Evolutionary conservation across 2,113 vertebrate species (phyloP).

Genomic region (Hippotragus niger): DNA sequence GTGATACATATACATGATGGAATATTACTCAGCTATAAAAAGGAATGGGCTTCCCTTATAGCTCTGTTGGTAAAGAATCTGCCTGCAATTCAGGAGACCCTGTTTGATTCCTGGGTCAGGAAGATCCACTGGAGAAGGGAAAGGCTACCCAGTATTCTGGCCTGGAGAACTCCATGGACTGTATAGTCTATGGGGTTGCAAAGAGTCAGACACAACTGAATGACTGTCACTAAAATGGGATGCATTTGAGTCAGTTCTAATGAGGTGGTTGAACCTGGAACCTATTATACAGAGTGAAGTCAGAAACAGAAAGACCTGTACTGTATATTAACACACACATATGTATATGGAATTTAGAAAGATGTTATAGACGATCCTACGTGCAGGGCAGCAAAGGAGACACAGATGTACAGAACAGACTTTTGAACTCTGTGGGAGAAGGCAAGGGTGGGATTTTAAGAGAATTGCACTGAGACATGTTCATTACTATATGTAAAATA

Average conservation of each 20-base stretch:
- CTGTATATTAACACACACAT: neutral
- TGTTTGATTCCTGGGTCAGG: neutral
- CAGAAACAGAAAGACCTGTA: too few relatives aligned
- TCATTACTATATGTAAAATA: neutral
- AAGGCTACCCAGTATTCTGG: neutral
- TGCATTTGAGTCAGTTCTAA: too few relatives aligned
- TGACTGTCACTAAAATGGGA: too few relatives aligned
- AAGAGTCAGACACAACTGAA: too few relatives aligned
- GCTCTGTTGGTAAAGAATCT: neutral
- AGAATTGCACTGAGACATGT: neutral
- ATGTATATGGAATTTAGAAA: neutral
- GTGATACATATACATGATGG: neutral
- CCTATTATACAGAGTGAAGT: too few relatives aligned
- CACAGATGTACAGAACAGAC: neutral
- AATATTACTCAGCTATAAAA: neutral
- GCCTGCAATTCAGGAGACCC: neutral
- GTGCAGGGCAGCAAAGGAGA: neutral
- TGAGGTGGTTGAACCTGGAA: too few relatives aligned
- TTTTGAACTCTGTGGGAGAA: neutral
- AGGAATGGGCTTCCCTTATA: neutral
- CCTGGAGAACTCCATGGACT: too few relatives aligned
- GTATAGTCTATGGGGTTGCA: too few relatives aligned
- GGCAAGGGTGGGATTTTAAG: neutral
- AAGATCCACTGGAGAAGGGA: neutral
- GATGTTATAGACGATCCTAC: neutral